Conservation (phyloP, 2,888 invertebrate genomes). For the Sicus ferrugineus region DNA sequence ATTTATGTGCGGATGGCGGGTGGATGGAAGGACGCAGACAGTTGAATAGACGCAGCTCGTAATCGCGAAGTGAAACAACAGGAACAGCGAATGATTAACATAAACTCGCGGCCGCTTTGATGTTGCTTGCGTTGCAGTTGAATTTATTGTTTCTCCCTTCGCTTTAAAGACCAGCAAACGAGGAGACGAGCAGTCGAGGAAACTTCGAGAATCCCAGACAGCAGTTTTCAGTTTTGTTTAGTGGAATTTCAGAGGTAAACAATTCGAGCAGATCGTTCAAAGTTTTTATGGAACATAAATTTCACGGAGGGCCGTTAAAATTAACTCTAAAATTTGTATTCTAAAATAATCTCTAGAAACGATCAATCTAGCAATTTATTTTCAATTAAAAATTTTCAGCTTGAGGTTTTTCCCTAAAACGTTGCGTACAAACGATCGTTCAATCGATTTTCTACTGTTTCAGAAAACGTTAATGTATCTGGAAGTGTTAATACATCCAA, state of each 20-base stretch:
- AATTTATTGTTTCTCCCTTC: background rate
- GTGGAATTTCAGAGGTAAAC: background rate
- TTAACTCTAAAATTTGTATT: no score
- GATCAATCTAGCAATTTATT: no score
- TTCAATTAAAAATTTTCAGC: no score
- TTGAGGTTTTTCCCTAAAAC: no score
- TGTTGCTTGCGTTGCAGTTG: background rate
- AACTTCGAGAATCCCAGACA: background rate
- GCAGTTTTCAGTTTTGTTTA: background rate
- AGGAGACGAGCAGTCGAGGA: background rate
- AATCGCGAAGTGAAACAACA: background rate
- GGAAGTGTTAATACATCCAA: no score
- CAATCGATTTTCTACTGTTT: no score
- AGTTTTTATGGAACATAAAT: background rate
- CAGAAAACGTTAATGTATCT: no score
- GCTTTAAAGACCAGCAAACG: background rate
- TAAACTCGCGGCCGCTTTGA: conserved; percentile 14
- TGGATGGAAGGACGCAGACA: background rate
- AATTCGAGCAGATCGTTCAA: background rate
- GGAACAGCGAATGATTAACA: conserved; percentile 6
- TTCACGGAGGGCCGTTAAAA: background rate
- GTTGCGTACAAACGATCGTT: no score
- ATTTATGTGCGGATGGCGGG: no score
- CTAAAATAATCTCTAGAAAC: no score
- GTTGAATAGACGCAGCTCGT: background rate